phyloP scores from a whole-genome alignment of 2,113 vertebrate species.

The Trogon surrucura region DNA sequence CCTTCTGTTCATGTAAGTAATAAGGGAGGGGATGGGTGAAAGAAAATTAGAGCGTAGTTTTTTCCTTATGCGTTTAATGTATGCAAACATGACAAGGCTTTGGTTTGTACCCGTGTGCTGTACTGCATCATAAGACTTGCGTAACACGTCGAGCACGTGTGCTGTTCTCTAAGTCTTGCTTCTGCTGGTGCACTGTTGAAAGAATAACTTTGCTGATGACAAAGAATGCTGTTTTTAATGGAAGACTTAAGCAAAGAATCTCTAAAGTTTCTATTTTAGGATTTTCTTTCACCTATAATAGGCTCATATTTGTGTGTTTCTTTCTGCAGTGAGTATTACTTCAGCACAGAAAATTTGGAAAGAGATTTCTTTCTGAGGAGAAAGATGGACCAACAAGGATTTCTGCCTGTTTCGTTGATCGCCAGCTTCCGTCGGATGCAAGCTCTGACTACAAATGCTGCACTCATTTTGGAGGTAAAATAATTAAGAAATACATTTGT shows the following conservation, averaged over 20 bases:
- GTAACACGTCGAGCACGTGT: not conserved
- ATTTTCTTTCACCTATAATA: not conserved
- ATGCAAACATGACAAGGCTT: not conserved
- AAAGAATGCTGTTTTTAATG: not conserved
- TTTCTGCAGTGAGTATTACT: constrained; percentile 93
- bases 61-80: not conserved
- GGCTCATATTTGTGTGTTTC: not conserved
- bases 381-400: constrained; percentile 94
- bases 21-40: not conserved
- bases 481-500: not conserved
- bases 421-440: constrained; percentile 94
- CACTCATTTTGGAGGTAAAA: constrained; percentile 91
- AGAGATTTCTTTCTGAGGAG: constrained; percentile 95
- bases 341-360: constrained; percentile 96
- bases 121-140: not conserved
- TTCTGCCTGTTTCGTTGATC: constrained; percentile 92
- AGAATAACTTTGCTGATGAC: not conserved
- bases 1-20: constrained; percentile 52
- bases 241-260: not conserved
- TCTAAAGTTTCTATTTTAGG: not conserved
- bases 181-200: not conserved
- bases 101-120: not conserved
- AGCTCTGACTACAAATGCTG: constrained; percentile 90
- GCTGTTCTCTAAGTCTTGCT: not conserved
- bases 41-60: not conserved